Base-by-base conservation (phyloP, 2,113 vertebrate species). In the Triplophysa tibetana region DNA sequence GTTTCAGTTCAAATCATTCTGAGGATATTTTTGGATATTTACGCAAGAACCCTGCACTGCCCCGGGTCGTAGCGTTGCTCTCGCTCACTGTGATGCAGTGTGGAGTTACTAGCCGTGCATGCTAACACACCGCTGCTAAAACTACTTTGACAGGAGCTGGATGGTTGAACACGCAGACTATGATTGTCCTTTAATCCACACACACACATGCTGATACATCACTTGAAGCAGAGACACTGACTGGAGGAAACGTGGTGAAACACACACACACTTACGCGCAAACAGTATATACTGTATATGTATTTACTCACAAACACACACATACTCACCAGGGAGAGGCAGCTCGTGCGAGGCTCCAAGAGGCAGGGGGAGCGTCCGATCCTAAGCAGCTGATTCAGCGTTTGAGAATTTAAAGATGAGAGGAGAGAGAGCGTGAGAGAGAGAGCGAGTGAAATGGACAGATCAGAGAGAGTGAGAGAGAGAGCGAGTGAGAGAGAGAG, bases 381-480 rank as follows among this genome's bases (percentile, higher is more conserved):
- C 90, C 93, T 93, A 89, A 91, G 90, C 92, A 95, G 95, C 95
- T 96, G 95, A 96, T 94, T 96, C 95, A 96, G 95, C 94, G 92
- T 94, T 95, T 92, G 93, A 93, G 95, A 95, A 94, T 96, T 92
- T 95, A 92, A 94, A 94, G 94, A 95, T 95, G 94, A 92, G 90
- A 92, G 93, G 94, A 88, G 68, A 90, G 85, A 89, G 90, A 87
- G 89, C 92, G 91, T 80, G 83, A 60, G 70, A 74, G 83, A 82
- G 83, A 70, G 26, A 29, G 26, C 2, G 26, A 29, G 26, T 73
- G 75, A 79, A 70, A 52, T 58, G 48, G 75, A 83, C 72, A 80
- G 83, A 83, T 92, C 92, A 91, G 91, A 87, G 89, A 73, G 33
- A 33, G 94, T 88, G 68, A 90, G 85, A 89, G 89, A 87, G 89